Conservation (phyloP, 2,797 vertebrate genomes). For the Eutrigla gurnardus region DNA sequence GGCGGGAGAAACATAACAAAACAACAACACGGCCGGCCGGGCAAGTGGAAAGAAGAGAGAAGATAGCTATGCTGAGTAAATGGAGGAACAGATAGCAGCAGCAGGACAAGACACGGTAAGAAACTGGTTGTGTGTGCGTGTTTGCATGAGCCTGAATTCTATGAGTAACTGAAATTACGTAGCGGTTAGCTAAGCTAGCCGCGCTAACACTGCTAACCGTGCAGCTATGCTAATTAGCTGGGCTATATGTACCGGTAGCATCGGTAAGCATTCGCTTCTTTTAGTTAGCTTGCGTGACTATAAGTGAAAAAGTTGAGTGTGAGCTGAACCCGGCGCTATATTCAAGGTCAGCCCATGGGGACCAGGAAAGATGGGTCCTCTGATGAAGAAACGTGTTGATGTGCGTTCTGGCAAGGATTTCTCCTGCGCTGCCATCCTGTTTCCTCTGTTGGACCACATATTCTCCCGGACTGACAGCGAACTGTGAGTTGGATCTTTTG, state of each 20-base stretch:
- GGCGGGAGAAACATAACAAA: background rate
- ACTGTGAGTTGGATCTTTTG: background rate
- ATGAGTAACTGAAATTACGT: no score
- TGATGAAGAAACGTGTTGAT: background rate
- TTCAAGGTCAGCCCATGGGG: background rate
- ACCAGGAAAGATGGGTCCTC: background rate
- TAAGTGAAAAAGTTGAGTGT: background rate
- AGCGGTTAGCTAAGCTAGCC: no score
- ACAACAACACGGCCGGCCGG: background rate
- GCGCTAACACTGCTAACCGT: no score
- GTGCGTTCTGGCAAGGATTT: background rate
- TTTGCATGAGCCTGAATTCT: no score
- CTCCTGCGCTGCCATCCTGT: no score
- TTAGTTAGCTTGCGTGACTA: no score
- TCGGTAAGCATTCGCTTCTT: background rate
- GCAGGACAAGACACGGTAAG: no score
- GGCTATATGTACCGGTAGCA: background rate
- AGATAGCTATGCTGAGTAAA: background rate
- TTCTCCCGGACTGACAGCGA: no score
- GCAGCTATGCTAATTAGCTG: background rate
- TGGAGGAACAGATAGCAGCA: background rate
- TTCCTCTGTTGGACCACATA: no score
- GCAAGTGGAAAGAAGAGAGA: background rate
- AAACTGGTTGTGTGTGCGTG: no score
- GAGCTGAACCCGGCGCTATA: background rate